Evolutionary conservation across 2,113 vertebrate genomes (phyloP).

Genomic region (Microcebus ravelobensis): DNA sequence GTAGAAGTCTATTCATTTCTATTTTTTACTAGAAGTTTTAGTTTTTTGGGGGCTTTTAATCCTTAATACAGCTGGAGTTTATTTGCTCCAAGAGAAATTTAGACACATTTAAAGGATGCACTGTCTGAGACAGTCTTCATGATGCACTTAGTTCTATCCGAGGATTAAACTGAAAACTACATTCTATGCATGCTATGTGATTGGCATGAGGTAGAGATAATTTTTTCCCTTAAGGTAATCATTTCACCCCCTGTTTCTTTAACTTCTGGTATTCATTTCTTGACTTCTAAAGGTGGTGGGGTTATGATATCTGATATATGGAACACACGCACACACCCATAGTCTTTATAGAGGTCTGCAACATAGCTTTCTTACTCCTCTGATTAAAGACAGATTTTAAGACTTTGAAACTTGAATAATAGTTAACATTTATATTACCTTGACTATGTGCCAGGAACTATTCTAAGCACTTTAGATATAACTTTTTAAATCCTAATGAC

Average conservation of each 20-base stretch:
- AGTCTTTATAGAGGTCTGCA: neutral
- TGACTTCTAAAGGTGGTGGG: neutral
- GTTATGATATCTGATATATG: neutral
- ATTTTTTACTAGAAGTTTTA: conserved; percentile 9
- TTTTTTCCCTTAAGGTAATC: neutral
- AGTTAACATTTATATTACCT: conserved; percentile 28
- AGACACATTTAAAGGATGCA: conserved; percentile 1
- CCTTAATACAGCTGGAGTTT: neutral
- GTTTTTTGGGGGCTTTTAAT: conserved; percentile 21
- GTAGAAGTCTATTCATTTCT: neutral
- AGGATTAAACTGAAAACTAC: neutral
- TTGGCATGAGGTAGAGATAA: neutral
- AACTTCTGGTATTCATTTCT: conserved; percentile 30
- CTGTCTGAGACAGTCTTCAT: neutral
- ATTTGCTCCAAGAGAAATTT: neutral
- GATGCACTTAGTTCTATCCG: neutral
- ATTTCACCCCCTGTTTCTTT: neutral
- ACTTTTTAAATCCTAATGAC: neutral
- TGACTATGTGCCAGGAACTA: neutral
- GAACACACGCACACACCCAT: neutral
- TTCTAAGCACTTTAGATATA: conserved; percentile 8
- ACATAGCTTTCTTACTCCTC: neutral
- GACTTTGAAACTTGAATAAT: conserved; percentile 39
- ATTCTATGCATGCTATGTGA: neutral
- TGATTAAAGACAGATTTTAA: conserved; percentile 32